Conservation (phyloP, 2,888 invertebrate genomes). For the Lasioglossum vierecki region DNA sequence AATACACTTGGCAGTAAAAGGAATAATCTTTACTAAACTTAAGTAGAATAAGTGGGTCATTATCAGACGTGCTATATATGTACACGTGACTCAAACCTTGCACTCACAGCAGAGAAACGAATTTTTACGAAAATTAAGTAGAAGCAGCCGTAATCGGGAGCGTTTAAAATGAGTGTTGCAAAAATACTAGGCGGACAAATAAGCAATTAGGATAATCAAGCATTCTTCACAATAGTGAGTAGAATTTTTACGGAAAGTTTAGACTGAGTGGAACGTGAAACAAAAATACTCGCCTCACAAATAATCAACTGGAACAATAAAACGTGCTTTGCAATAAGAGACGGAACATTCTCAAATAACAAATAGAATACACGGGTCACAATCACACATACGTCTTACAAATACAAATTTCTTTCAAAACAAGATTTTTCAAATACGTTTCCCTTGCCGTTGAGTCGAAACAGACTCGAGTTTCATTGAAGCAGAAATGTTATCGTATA, state of each 20-base stretch:
- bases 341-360: not conserved
- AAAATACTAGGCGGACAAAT: not conserved
- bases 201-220: not conserved
- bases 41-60: not conserved
- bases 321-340: not conserved
- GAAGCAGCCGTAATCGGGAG: not conserved
- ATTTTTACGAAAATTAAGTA: not conserved
- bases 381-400: not conserved
- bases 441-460: not conserved
- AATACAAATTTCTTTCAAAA: not conserved
- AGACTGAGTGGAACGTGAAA: not conserved
- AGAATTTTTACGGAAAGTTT: not conserved
- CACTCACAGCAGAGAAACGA: not conserved
- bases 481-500: constrained; percentile 11
- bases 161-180: not conserved
- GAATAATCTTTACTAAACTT: not conserved
- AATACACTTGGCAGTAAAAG: not conserved
- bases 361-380: not conserved
- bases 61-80: not conserved
- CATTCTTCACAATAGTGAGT: not conserved
- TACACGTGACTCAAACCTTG: not conserved
- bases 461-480: not conserved
- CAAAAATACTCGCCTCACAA: not conserved
- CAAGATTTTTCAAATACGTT: not conserved
- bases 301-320: not conserved